Evolutionary conservation across 2,888 invertebrate genomes (phyloP).

Genomic region (Polymixis lichenea): DNA sequence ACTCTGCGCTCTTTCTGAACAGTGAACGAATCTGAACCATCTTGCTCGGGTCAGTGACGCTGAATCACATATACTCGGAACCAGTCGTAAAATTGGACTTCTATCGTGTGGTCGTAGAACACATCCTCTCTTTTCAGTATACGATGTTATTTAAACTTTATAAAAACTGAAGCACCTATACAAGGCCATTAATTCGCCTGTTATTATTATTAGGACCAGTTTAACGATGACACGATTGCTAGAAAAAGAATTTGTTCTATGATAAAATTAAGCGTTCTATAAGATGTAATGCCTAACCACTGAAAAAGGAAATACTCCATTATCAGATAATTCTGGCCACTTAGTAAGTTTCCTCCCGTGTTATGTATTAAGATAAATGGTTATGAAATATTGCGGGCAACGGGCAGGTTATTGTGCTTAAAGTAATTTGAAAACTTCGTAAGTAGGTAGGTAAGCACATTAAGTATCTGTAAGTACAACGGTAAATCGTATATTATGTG

Average conservation of each 20-base stretch:
- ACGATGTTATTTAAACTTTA: neutral
- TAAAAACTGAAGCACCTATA: neutral
- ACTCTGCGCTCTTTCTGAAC: too few relatives aligned
- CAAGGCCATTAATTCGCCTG: neutral
- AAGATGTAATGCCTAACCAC: too few relatives aligned
- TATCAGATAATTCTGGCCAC: neutral
- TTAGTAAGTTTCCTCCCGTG: neutral
- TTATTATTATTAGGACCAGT: neutral
- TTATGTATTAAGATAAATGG: slow-evolving; percentile 33
- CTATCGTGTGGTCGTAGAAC: too few relatives aligned
- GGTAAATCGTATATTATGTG: neutral
- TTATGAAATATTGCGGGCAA: slow-evolving; percentile 19
- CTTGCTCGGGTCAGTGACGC: too few relatives aligned
- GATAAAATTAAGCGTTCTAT: neutral
- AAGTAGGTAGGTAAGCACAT: neutral
- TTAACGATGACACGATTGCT: neutral
- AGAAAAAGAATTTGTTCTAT: too few relatives aligned
- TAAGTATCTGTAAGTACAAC: neutral
- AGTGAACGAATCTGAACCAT: too few relatives aligned
- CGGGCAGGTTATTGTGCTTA: slow-evolving; percentile 10
- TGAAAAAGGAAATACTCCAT: neutral
- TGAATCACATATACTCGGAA: too few relatives aligned
- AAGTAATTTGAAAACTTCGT: slow-evolving; percentile 33
- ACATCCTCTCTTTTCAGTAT: neutral
- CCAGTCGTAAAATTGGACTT: too few relatives aligned